Evolutionary conservation across 2,888 invertebrate species (phyloP).

Genomic region (Tetragonisca angustula): DNA sequence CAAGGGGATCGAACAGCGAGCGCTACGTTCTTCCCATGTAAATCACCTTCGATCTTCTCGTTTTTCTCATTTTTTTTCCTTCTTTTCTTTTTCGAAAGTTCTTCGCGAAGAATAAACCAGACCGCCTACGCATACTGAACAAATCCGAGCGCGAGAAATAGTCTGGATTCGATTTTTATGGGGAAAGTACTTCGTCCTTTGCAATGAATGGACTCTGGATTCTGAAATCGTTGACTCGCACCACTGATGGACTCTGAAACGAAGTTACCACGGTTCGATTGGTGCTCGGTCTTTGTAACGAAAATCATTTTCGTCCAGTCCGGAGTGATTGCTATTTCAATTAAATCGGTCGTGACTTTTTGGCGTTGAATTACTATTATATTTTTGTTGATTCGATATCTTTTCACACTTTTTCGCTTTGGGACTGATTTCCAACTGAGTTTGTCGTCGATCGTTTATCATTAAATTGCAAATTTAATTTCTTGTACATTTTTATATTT

Average conservation of each 20-base stretch:
- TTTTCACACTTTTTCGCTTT: no score
- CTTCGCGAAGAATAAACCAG: conserved; percentile 54
- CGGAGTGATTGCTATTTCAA: neutral
- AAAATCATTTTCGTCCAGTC: neutral
- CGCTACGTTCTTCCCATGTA: conserved; percentile 52
- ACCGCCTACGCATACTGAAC: conserved; percentile 51
- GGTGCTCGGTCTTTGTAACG: neutral
- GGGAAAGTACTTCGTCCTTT: neutral
- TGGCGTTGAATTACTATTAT: no score
- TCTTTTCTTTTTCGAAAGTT: conserved; percentile 10
- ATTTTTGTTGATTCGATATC: no score
- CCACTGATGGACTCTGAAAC: conserved; percentile 14
- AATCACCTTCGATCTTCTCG: conserved; percentile 45
- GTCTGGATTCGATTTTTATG: conserved; percentile 17
- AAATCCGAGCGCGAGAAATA: conserved; percentile 20
- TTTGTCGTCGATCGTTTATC: no score
- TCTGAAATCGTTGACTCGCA: conserved; percentile 40
- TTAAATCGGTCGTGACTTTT: neutral
- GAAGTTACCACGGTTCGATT: neutral
- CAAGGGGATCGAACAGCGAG: conserved; percentile 26
- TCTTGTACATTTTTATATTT: no score
- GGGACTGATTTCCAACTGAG: no score
- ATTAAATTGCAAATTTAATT: no score
- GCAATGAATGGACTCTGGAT: conserved; percentile 5
- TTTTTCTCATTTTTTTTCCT: conserved; percentile 1